A percentile compares a stretch with the other conserved stretches of the same genome.
These are phyloP conservation scores for Eristalis arbustorum DNA, from an alignment of 2,888 invertebrate species.

Conservation along the genomic window DNA sequence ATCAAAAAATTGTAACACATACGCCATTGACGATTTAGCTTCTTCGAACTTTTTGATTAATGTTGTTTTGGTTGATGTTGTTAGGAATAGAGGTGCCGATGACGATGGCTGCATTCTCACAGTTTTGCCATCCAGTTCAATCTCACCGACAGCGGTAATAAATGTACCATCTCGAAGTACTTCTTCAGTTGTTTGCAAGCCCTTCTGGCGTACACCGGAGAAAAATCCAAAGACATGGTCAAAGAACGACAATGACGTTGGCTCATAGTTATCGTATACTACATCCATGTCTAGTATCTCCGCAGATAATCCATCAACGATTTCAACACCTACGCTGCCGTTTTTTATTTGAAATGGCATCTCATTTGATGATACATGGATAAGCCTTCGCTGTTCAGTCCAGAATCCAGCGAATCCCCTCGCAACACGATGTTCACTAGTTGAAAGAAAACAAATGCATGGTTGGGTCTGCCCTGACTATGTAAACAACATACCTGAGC, in stretches of 20 bases:
- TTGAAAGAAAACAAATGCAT: neutral
- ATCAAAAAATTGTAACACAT: constrained; percentile 62
- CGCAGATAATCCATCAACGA: constrained; percentile 88
- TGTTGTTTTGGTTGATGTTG: constrained; percentile 88
- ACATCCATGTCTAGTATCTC: constrained; percentile 88
- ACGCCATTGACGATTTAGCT: constrained; percentile 86
- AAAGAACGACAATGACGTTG: constrained; percentile 87
- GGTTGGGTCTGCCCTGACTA: neutral
- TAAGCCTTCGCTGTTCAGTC: constrained; percentile 89
- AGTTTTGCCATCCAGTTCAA: constrained; percentile 85
- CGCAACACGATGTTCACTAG: constrained; percentile 90
- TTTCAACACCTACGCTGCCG: constrained; percentile 85
- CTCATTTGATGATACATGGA: constrained; percentile 89
- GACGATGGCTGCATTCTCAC: constrained; percentile 88
- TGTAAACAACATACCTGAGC: constrained; percentile 79
- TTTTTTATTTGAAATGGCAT: constrained; percentile 89
- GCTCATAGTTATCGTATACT: constrained; percentile 89
- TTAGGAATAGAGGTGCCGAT: constrained; percentile 88
- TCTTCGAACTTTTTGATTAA: constrained; percentile 87
- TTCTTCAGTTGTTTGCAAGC: constrained; percentile 92
- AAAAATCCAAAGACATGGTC: constrained; percentile 93
- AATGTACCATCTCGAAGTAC: constrained; percentile 91
- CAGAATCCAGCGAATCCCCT: constrained; percentile 92
- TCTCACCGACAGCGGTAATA: constrained; percentile 90
- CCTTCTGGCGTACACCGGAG: constrained; percentile 90